Base-by-base conservation (phyloP, 92 coral and sea anemone genomes). In the Umimayanthus kanabou region DNA sequence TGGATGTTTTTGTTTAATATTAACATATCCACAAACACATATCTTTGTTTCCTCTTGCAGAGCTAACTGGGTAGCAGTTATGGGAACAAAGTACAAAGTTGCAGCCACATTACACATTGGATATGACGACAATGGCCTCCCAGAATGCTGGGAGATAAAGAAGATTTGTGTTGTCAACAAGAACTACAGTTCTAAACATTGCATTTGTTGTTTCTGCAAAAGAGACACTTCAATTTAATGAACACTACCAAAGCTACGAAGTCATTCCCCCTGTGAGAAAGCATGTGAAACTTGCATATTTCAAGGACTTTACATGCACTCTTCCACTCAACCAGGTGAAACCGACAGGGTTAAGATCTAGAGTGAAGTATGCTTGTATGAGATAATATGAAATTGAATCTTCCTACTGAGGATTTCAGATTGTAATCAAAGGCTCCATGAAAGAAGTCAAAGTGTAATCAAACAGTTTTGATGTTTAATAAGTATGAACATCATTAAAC, bases 61-160 rank as follows among this genome's bases (percentile, higher is more conserved):
- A 86, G 43, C 78, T 23, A 93, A 80, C 76, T 90, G 93, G 95
- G 73, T 90, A 18, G 82, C 91, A 43, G 78, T 93, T 69, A 85
- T 67, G 42, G 93, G 92, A 20, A 93, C 90, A 42, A 90, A 87
- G 67, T 91, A 88, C 76, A 93, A 93, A 83, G 64, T 49, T 66
- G 88, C 88, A 39, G 88, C 93, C 50, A 87, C 77, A 11, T 57
- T 93, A 55, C 91, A 93, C 61, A 77, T 89, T 82, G 90, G 87
- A 6, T 82, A 45, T 77, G 96, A 93, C 80, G 37, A 89, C 20
- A 76, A 88, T 88, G 95, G 88, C 69, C 86, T 86, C 49, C 92
- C 95, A 71, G 37, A 40, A 79, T 93, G 88, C 67, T 86, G 93
- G 85, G 86, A 88, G 77, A 84, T 91, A 26, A 79, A 75, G 29